Percentiles rank a stretch among this genome's conserved stretches.
phyloP scores from a whole-genome alignment of 2,113 vertebrate genomes.

The Rattus rattus region DNA sequence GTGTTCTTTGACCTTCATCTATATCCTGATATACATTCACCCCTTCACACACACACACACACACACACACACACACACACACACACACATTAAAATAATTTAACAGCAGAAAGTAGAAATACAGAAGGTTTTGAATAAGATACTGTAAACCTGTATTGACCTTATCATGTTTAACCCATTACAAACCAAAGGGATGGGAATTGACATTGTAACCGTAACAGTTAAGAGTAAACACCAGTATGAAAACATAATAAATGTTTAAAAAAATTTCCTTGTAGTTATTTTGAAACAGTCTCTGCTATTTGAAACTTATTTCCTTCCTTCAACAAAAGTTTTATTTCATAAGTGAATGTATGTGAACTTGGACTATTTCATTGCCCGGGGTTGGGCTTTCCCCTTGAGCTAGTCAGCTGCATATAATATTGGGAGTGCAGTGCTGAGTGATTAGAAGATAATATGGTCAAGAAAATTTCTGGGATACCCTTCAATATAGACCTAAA shows the following conservation, averaged over 20 bases:
- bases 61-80: neutral
- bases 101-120: conserved; percentile 33
- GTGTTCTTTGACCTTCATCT: too few species aligned
- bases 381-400: neutral
- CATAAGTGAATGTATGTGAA: conserved; percentile 17
- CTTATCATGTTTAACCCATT: neutral
- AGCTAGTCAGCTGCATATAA: neutral
- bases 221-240: conserved; percentile 4
- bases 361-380: conserved; percentile 33
- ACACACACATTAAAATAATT: neutral
- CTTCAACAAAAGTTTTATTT: conserved; percentile 38
- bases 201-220: neutral
- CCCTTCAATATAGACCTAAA: neutral
- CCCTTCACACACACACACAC: neutral
- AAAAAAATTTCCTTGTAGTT: neutral
- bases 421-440: neutral
- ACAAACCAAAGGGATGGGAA: neutral
- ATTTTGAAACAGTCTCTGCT: neutral
- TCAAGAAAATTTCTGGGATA: neutral
- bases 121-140: conserved; percentile 9
- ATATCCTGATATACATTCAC: neutral
- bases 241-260: conserved; percentile 38
- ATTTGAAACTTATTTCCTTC: conserved; percentile 37
- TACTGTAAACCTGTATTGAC: neutral
- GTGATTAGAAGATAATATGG: neutral